Base-by-base conservation (phyloP, 2,888 invertebrate species). In the Tryphoninae sp. region DNA sequence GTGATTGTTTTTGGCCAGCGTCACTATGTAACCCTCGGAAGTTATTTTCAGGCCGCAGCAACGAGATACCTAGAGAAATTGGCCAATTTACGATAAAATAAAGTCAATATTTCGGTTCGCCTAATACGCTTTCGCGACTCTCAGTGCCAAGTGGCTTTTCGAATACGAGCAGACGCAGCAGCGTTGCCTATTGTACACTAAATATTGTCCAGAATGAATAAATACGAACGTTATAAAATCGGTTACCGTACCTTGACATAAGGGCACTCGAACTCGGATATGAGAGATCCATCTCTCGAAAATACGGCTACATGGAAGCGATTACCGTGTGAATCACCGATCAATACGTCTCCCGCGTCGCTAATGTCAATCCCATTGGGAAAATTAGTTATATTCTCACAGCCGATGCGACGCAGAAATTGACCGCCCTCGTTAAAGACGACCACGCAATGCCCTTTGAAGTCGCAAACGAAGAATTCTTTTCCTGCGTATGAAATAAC, bases 321-420 rank as follows among this genome's bases (percentile, higher is more conserved):
- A 94, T 99, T 99, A 64, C 98, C 98, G 92, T 99, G 98, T 71
- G 98, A 98, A 93, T 99, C 98, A 16, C 98, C 98, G 88, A 99
- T 97, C 85, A 99, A 94, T 82, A 99, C 97, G 92, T 99, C 98
- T 59, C 98, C 98, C 69, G 97, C 98, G 92, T 98, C 98, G 72
- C 98, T 98, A 91, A 99, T 98, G 93, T 98, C 98, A 90, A 99
- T 98, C 86, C 99, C 99, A 92, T 98, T 99, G 6, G 98, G 99
- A 92, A 98, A 99, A 93, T 98, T 98, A 88, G 98, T 99, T 87
- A 98, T 95, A 92, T 96, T 97, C 93, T 98, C 98, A 93, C 96
- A 97, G 85, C 98, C 99, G 92, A 99, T 98, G 87, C 98, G 96
- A 86, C 98, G 96, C 89, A 98, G 93, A 93, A 97, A 98, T 84